These are phyloP conservation scores for Muscidifurax raptorellus DNA, from an alignment of 1,140 invertebrate species.

Conservation along the genomic window DNA sequence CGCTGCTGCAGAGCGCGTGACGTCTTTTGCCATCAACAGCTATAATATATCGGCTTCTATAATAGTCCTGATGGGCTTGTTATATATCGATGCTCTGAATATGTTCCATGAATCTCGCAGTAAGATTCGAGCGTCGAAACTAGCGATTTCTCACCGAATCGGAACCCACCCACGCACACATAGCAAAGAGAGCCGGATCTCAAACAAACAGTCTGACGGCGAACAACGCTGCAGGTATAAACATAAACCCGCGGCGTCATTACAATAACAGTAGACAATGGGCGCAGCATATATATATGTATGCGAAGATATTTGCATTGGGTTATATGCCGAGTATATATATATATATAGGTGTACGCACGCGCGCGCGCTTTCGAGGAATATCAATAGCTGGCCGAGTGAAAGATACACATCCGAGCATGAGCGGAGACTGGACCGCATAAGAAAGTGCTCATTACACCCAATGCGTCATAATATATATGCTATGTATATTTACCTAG, in stretches of 20 bases:
- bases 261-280: not conserved
- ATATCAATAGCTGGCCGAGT: not conserved
- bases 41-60: too few species aligned
- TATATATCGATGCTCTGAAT: too few species aligned
- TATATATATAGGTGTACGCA: too few species aligned
- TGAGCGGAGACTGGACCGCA: not conserved
- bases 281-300: too few species aligned
- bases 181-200: not conserved
- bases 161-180: too few species aligned
- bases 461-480: not conserved
- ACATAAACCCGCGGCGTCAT: not conserved
- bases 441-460: too few species aligned
- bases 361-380: not conserved
- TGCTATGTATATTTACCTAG: not conserved
- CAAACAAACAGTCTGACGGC: not conserved
- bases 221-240: not conserved
- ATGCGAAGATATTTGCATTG: not conserved
- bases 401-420: not conserved
- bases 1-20: not conserved
- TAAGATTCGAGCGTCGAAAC: too few species aligned
- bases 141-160: too few species aligned
- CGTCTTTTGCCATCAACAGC: not conserved
- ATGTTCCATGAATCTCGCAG: too few species aligned
- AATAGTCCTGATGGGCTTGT: too few species aligned
- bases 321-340: not conserved